These are phyloP conservation scores for Scleropages formosus DNA, from an alignment of 2,797 vertebrate species.

Conservation along the genomic window DNA sequence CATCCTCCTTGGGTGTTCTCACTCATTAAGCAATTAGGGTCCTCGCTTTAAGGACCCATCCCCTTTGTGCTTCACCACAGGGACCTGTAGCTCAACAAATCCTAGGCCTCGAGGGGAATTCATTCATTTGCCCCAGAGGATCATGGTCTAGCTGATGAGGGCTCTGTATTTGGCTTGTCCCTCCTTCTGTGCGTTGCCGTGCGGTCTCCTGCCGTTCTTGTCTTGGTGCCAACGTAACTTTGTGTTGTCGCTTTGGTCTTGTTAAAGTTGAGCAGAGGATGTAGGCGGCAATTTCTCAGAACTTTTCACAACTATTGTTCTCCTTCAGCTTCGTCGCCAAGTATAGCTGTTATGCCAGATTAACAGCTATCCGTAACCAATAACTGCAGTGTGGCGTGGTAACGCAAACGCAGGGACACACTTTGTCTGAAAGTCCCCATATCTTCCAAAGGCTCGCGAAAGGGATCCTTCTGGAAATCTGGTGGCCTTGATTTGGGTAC, in stretches of 20 bases:
- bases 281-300: no score
- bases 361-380: background rate
- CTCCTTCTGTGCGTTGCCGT: background rate
- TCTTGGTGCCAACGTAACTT: background rate
- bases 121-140: background rate
- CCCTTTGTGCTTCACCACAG: background rate
- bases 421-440: background rate
- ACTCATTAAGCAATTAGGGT: background rate
- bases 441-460: background rate
- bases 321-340: background rate
- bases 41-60: slow-evolving; percentile 1
- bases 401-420: background rate
- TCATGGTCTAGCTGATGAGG: background rate
- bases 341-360: background rate
- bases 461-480: background rate
- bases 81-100: background rate
- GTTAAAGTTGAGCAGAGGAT: background rate
- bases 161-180: background rate
- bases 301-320: background rate
- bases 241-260: background rate
- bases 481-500: background rate
- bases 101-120: background rate
- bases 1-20: background rate
- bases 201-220: background rate
- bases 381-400: background rate